These are phyloP conservation scores for Chiridota heheva DNA, from an alignment of 35 echinoderm and acorn worm genomes.

Conservation along the genomic window DNA sequence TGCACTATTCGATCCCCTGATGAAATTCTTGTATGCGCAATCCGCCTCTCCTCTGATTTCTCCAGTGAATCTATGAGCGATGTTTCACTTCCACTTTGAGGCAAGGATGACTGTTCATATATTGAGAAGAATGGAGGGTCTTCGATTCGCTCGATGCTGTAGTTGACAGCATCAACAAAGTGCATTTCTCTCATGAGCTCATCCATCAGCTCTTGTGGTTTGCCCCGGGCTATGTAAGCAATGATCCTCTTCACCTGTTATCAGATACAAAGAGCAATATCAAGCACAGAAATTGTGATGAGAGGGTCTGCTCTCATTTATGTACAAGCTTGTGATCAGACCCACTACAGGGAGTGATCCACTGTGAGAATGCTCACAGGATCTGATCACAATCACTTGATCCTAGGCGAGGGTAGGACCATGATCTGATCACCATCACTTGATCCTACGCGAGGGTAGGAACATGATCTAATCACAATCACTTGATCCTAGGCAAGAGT, in stretches of 20 bases:
- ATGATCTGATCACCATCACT: no score
- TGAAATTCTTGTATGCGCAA: slow-evolving; percentile 17
- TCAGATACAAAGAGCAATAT: no score
- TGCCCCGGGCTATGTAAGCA: slow-evolving; percentile 77
- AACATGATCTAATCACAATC: no score
- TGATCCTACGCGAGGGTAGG: no score
- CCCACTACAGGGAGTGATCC: no score
- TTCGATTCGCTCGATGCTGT: slow-evolving; percentile 74
- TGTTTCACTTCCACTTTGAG: slow-evolving; percentile 67
- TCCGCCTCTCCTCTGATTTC: slow-evolving; percentile 37
- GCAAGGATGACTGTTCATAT: slow-evolving; percentile 53
- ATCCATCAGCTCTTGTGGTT: slow-evolving; percentile 84
- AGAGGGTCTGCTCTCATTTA: no score
- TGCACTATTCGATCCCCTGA: neutral
- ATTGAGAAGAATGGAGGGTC: slow-evolving; percentile 89
- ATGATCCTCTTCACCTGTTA: slow-evolving; percentile 82
- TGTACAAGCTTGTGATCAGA: no score
- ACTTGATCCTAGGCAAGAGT: no score
- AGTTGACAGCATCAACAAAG: slow-evolving; percentile 76
- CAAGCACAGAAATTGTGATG: neutral
- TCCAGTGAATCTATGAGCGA: slow-evolving; percentile 82
- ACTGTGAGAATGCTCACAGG: no score
- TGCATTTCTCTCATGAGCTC: slow-evolving; percentile 93
- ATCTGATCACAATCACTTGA: no score
- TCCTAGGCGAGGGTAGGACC: no score